Conservation (phyloP, 2,888 invertebrate genomes). For the Caenorhabditis imperialis region DNA sequence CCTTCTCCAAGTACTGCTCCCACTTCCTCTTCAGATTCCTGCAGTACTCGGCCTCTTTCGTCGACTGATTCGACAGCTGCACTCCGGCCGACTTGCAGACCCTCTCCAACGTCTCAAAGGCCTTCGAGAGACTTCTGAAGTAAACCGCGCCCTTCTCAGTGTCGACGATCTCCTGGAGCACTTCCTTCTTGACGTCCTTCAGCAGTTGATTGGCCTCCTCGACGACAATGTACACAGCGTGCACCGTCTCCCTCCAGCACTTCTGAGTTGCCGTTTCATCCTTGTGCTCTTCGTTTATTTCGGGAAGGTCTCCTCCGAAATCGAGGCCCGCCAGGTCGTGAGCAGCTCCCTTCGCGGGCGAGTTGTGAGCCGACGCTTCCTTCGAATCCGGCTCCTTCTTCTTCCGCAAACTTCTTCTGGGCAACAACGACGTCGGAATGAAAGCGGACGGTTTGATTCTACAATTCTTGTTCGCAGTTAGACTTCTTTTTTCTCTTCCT, state of each 20-base stretch:
- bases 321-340: constrained; percentile 38
- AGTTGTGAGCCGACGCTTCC: constrained; percentile 36
- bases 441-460: constrained; percentile 57
- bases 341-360: constrained; percentile 41
- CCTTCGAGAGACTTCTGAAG: constrained; percentile 38
- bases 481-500: too few relatives aligned
- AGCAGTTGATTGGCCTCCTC: constrained; percentile 56
- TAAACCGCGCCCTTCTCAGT: constrained; percentile 61
- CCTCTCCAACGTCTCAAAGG: constrained; percentile 46
- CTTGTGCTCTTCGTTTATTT: constrained; percentile 12
- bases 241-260: constrained; percentile 53
- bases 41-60: constrained; percentile 50
- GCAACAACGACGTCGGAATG: constrained; percentile 58
- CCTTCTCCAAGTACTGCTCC: constrained; percentile 10
- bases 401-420: constrained; percentile 39
- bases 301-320: constrained; percentile 12
- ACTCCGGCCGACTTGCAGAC: constrained; percentile 51
- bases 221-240: constrained; percentile 46
- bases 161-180: constrained; percentile 56
- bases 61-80: constrained; percentile 34
- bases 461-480: constrained; percentile 7
- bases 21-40: constrained; percentile 36
- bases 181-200: constrained; percentile 30
- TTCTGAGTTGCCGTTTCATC: constrained; percentile 17
- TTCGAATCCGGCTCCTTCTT: constrained; percentile 54